These are phyloP conservation scores for Tetheella fluctuosa DNA, from an alignment of 2,888 invertebrate species.

Conservation along the genomic window DNA sequence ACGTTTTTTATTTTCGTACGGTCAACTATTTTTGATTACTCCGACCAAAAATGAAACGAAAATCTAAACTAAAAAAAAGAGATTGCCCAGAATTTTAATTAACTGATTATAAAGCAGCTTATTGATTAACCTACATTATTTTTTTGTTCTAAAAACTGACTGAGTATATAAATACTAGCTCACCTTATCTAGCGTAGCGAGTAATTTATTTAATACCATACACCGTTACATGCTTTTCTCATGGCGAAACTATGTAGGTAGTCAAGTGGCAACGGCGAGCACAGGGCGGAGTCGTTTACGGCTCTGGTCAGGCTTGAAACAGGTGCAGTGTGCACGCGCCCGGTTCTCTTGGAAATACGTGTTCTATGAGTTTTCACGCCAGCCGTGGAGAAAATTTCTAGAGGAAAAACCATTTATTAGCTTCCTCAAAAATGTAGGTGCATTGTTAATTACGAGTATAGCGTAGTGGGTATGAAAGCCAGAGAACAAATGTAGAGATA, in stretches of 20 bases:
- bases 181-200: slow-evolving; percentile 23
- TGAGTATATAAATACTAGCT: slow-evolving; percentile 31
- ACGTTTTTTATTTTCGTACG: no score
- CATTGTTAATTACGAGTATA: no score
- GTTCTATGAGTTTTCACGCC: not conserved
- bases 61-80: not conserved
- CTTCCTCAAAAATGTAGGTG: no score
- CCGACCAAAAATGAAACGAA: not conserved
- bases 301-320: not conserved
- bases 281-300: not conserved
- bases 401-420: no score
- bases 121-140: not conserved
- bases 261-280: slow-evolving; percentile 19
- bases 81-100: not conserved
- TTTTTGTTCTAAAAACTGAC: slow-evolving; percentile 16
- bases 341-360: not conserved
- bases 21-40: no score
- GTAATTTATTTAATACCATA: slow-evolving; percentile 19
- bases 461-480: no score
- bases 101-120: not conserved
- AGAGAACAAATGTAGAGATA: no score
- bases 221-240: slow-evolving; percentile 32
- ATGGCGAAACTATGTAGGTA: slow-evolving; percentile 24
- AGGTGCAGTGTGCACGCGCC: not conserved
- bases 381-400: no score